Conservation (phyloP, 2,888 invertebrate genomes). For the Malacosoma neustria region DNA sequence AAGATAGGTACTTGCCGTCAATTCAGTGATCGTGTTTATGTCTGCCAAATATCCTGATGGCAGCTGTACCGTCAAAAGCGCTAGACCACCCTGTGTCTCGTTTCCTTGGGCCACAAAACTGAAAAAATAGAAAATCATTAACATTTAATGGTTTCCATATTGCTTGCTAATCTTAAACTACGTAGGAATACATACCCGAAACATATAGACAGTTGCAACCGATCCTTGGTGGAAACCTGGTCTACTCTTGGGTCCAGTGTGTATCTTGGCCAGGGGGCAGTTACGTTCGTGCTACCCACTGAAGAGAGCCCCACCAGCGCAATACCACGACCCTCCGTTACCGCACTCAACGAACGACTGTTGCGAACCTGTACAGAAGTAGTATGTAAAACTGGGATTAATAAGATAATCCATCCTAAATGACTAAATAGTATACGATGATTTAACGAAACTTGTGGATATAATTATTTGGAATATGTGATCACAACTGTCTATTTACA, state of each 20-base stretch:
- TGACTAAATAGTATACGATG: too few relatives aligned
- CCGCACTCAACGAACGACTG: slow-evolving; percentile 79
- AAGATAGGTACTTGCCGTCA: slow-evolving; percentile 68
- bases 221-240: slow-evolving; percentile 83
- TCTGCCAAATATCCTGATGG: slow-evolving; percentile 95
- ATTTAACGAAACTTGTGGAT: too few relatives aligned
- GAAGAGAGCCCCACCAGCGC: slow-evolving; percentile 86
- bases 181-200: slow-evolving; percentile 77
- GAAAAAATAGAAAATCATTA: too few relatives aligned
- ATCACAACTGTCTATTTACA: too few relatives aligned
- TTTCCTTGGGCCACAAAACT: slow-evolving; percentile 80
- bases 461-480: too few relatives aligned
- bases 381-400: too few relatives aligned
- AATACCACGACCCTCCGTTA: slow-evolving; percentile 87
- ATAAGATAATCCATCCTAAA: too few relatives aligned
- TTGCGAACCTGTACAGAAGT: slow-evolving; percentile 39
- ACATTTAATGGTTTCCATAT: too few relatives aligned
- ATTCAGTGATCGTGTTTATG: slow-evolving; percentile 79
- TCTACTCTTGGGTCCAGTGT: slow-evolving; percentile 90
- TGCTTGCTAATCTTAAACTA: too few relatives aligned
- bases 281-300: slow-evolving; percentile 88
- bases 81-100: slow-evolving; percentile 88
- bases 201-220: slow-evolving; percentile 88
- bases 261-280: slow-evolving; percentile 91
- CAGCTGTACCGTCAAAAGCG: slow-evolving; percentile 90